phyloP scores from a whole-genome alignment of 1,140 invertebrate genomes.

The Aradophagus sp. region DNA sequence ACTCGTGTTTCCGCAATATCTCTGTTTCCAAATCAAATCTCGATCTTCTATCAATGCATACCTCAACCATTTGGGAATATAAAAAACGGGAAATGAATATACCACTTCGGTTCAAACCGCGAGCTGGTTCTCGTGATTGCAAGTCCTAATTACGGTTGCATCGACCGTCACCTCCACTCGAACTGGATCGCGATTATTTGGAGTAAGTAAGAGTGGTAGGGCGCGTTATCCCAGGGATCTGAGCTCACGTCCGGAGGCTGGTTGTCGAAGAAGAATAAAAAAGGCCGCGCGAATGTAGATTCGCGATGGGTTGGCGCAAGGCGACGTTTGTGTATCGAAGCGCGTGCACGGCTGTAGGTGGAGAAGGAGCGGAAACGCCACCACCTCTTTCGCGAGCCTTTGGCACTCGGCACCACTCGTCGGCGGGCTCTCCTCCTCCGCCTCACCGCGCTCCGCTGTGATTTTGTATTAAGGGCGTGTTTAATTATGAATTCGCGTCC shows the following conservation, averaged over 20 bases:
- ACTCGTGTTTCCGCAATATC: too few species aligned
- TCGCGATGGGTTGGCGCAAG: slow-evolving; percentile 45
- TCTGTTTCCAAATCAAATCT: slow-evolving; percentile 2
- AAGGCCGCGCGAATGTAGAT: slow-evolving; percentile 25
- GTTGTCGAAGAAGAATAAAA: slow-evolving; percentile 38
- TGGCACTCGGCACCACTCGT: slow-evolving; percentile 44
- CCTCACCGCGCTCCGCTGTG: slow-evolving; percentile 69
- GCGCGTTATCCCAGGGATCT: slow-evolving; percentile 8
- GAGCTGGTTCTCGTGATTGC: too few species aligned
- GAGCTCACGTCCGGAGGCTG: slow-evolving; percentile 18
- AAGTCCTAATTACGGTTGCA: too few species aligned
- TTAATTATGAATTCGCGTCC: slow-evolving; percentile 76
- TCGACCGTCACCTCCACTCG: too few species aligned
- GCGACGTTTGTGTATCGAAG: slow-evolving; percentile 53
- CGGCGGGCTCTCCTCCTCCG: slow-evolving; percentile 55
- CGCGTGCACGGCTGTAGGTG: slow-evolving; percentile 48
- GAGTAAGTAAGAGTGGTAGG: too few species aligned
- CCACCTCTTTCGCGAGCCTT: slow-evolving; percentile 53
- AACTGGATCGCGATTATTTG: too few species aligned
- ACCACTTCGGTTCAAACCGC: too few species aligned
- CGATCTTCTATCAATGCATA: too few species aligned
- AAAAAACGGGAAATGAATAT: too few species aligned
- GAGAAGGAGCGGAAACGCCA: slow-evolving; percentile 54
- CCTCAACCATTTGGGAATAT: too few species aligned
- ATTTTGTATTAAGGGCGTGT: slow-evolving; percentile 77